These are phyloP conservation scores for Stenotaenia linearis DNA, from an alignment of 2,888 invertebrate species.

Conservation along the genomic window DNA sequence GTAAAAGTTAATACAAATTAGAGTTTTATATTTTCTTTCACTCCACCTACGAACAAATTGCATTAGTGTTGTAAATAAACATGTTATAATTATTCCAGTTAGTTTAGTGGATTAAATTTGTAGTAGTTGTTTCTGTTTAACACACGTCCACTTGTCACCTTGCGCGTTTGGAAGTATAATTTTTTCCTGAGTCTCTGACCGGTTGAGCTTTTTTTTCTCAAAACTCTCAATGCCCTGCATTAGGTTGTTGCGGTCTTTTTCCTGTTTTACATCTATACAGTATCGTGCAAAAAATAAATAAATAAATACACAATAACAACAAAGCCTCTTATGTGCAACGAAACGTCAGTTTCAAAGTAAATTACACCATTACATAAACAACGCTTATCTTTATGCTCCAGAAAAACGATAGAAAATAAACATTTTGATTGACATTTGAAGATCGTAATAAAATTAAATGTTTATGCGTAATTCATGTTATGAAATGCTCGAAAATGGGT, in stretches of 20 bases:
- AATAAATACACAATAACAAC: background rate
- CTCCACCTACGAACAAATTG: background rate
- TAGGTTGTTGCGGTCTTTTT: constrained; percentile 40
- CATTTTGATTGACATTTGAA: background rate
- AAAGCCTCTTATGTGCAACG: background rate
- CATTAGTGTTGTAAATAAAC: background rate
- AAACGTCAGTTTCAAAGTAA: background rate
- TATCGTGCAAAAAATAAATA: background rate
- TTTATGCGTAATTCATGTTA: background rate
- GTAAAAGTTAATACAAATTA: background rate
- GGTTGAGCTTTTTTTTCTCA: constrained; percentile 35
- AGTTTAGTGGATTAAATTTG: background rate
- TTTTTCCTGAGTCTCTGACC: constrained; percentile 38
- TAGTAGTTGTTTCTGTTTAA: background rate
- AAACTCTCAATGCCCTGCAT: constrained; percentile 40
- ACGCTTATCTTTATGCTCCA: background rate
- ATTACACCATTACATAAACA: background rate
- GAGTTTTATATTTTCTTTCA: background rate
- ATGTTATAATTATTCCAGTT: background rate
- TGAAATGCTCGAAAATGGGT: background rate
- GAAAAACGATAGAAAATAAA: background rate
- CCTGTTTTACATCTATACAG: constrained; percentile 39
- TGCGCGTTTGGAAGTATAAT: constrained; percentile 40
- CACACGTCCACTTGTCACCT: constrained; percentile 36
- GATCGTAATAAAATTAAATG: background rate